Conservation (phyloP, 1,140 invertebrate genomes). For the Phymastichus coffea region DNA sequence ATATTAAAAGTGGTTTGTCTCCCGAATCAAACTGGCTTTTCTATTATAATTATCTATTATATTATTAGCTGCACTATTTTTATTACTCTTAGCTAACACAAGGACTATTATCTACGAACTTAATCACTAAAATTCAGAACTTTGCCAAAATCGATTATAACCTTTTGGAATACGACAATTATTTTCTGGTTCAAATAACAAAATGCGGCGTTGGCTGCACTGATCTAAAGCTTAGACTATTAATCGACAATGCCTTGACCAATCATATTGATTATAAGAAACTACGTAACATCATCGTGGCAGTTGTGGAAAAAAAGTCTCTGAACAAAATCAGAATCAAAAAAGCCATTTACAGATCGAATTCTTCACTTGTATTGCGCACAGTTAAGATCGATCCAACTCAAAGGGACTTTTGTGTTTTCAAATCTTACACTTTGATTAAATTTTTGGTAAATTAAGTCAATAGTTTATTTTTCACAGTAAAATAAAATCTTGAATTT, state of each 20-base stretch:
- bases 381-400: background rate
- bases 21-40: too few species aligned
- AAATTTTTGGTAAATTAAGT: constrained; percentile 15
- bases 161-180: background rate
- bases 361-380: background rate
- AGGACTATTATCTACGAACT: too few species aligned
- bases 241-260: too few species aligned
- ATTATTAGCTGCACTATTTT: too few species aligned
- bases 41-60: too few species aligned
- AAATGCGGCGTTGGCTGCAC: background rate
- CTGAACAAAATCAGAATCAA: background rate
- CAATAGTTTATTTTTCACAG: background rate
- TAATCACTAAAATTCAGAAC: too few species aligned
- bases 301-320: constrained; percentile 5
- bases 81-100: too few species aligned
- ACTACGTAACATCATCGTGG: background rate
- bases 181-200: constrained; percentile 10
- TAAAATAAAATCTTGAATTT: too few species aligned
- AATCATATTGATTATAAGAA: too few species aligned
- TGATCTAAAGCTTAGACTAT: constrained; percentile 15
- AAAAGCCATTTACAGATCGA: constrained; percentile 1
- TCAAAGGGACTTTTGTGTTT: constrained; percentile 14
- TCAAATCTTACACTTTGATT: constrained; percentile 31
- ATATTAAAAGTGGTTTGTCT: too few species aligned
- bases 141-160: constrained; percentile 17